These are phyloP conservation scores for Nyctalus aviator DNA, from an alignment of 2,797 vertebrate species.

Conservation along the genomic window DNA sequence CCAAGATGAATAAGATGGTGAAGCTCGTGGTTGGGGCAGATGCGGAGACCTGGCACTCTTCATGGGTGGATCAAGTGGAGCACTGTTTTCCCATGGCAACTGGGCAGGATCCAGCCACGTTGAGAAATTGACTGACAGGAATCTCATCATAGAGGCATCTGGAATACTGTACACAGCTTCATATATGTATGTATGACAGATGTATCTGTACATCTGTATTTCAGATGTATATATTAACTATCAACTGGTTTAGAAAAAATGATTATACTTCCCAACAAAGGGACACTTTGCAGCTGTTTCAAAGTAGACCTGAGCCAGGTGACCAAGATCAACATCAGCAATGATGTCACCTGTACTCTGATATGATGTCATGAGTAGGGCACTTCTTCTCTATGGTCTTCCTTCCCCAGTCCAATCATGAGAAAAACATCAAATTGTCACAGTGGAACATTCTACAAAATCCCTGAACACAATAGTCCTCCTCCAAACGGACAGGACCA, in stretches of 20 bases:
- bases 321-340: not conserved
- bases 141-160: not conserved
- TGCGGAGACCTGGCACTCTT: fast-evolving
- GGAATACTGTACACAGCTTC: not conserved
- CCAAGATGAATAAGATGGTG: not conserved
- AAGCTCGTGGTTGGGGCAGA: fast-evolving
- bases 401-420: fast-evolving
- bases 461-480: too few relatives aligned
- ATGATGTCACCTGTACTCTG: not conserved
- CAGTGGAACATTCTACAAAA: fast-evolving
- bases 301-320: not conserved
- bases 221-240: too few relatives aligned
- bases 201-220: not conserved
- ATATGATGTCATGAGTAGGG: not conserved
- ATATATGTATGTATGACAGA: not conserved
- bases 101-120: not conserved
- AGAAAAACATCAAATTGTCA: not conserved
- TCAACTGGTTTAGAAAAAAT: not conserved
- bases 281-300: not conserved
- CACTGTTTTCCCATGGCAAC: not conserved
- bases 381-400: not conserved
- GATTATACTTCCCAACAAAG: not conserved
- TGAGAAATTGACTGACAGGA: not conserved
- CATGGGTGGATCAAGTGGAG: fast-evolving
- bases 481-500: not conserved